These are phyloP conservation scores for Hafferia zeledoni DNA, from an alignment of 2,797 vertebrate genomes.

Conservation along the genomic window DNA sequence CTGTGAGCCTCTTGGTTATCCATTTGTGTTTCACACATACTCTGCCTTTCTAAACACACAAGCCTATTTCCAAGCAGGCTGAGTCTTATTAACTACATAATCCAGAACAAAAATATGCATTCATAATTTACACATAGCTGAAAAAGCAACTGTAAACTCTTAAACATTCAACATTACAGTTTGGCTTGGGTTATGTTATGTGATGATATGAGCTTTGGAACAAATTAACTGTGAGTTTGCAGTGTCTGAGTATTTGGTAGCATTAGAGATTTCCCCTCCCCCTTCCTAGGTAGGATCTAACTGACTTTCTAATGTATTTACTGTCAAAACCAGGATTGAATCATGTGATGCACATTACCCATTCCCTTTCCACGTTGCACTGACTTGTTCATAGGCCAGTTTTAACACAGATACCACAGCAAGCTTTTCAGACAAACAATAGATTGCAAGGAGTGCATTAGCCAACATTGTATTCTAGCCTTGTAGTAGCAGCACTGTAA, in stretches of 20 bases:
- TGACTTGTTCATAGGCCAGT: not conserved
- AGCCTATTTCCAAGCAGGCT: slow-evolving; percentile 44
- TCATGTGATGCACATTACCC: not conserved
- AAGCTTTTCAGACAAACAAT: not conserved
- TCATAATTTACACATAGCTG: slow-evolving; percentile 44
- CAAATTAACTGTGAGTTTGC: not conserved
- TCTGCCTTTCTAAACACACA: slow-evolving; percentile 34
- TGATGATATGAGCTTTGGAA: slow-evolving; percentile 38
- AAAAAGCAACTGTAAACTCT: slow-evolving; percentile 48
- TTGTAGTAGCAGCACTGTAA: not conserved
- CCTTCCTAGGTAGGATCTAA: not conserved
- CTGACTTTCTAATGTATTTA: slow-evolving; percentile 25
- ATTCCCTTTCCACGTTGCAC: not conserved
- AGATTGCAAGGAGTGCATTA: not conserved
- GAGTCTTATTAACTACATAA: slow-evolving; percentile 32
- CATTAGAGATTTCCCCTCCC: not conserved
- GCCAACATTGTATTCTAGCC: not conserved
- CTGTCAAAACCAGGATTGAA: not conserved
- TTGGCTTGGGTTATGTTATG: slow-evolving; percentile 27
- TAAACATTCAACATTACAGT: not conserved
- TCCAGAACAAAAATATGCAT: slow-evolving; percentile 49
- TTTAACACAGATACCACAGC: not conserved
- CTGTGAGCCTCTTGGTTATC: slow-evolving; percentile 40
- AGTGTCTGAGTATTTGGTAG: not conserved
- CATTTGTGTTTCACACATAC: slow-evolving; percentile 31